Percentiles rank a stretch among this genome's conserved stretches.
Evolutionary conservation across 23 tunicate species (phyloP).

Genomic region (Ascidia mentula): DNA sequence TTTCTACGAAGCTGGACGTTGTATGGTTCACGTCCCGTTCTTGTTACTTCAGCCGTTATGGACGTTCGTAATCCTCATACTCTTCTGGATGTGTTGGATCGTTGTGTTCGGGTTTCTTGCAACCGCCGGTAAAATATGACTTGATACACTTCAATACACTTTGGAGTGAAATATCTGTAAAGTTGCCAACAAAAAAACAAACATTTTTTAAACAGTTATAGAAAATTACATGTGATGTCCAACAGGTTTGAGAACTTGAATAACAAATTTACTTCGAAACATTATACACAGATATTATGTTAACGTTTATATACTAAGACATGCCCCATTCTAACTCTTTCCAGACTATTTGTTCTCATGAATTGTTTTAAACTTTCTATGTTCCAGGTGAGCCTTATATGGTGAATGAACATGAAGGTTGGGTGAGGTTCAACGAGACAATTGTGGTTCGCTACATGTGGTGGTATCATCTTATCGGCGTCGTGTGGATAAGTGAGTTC

Average conservation of each 20-base stretch:
- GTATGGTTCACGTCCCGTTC: conserved; percentile 59
- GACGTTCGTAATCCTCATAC: conserved; percentile 69
- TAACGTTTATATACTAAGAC: too few relatives aligned
- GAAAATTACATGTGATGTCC: too few relatives aligned
- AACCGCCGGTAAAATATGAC: conserved; percentile 60
- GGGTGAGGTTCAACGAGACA: conserved; percentile 54
- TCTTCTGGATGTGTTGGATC: conserved; percentile 85
- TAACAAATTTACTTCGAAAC: too few relatives aligned
- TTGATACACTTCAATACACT: too few relatives aligned
- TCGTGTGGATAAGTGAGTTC: conserved; percentile 88
- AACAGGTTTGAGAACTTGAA: too few relatives aligned
- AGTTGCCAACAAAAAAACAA: too few relatives aligned
- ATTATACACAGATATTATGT: too few relatives aligned
- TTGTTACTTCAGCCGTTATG: conserved; percentile 78
- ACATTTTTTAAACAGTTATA: too few relatives aligned
- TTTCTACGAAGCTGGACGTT: conserved; percentile 80
- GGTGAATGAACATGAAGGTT: conserved; percentile 56
- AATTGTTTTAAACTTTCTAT: too few relatives aligned
- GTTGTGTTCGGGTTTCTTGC: conserved; percentile 84
- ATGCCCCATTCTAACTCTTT: too few relatives aligned
- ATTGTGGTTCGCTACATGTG: conserved; percentile 63
- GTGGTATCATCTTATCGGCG: conserved; percentile 89
- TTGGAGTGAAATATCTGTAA: too few relatives aligned
- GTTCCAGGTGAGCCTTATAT: conserved; percentile 52
- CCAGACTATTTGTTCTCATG: too few relatives aligned